Evolutionary conservation across 2,113 vertebrate species (phyloP), one percentile per base, ranked within the genome.

Genomic region (Ifrita kowaldi): DNA sequence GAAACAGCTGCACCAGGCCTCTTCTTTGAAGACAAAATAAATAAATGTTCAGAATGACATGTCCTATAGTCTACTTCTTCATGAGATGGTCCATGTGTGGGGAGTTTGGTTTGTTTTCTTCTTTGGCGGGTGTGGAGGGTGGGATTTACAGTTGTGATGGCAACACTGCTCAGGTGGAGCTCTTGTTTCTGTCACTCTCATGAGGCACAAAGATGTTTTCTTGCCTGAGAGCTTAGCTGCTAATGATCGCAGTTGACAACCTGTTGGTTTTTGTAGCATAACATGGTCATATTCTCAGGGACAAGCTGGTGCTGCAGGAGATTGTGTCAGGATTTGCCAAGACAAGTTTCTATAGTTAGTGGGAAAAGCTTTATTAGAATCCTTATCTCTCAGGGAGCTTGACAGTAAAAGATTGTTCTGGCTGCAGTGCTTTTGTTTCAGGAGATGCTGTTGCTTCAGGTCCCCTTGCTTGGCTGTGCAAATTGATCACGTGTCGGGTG

Each of bases 21-120:
- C 98, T 98, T 98, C 95, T 98, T 98, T 97, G 97, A 97, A 97
- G 95, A 57, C n/a, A 89, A 90, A 97, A 96, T 91, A 96, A 97
- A 96, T 87, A 95, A 97, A 97, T 1, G 1, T 89, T 95, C 84
- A 84, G 88, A 93, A 96, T 57, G 57, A 93, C 41, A 84, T 49
- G 13, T 96, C 90, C 92, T 78, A 89, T 89, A 95, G 92, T 89
- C 88, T 94, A 84, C 90, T 95, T 94, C 88, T 96, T 96, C 88
- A 13, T 57, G 83, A 89, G 62, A 78, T 62, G 39, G 20, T 93
- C 73, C 84, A 27, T 1, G 7, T 59, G 47, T 74, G 90, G 77
- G 73, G 56, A 90, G 22, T 63, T 68, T 67, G 60, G 41, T 78
- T 89, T 24, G 30, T 95, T 81, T 88, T 39, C 46, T 62, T 60